phyloP scores from a whole-genome alignment of 2,113 vertebrate genomes.

The Sterrhoptilus dennistouni region DNA sequence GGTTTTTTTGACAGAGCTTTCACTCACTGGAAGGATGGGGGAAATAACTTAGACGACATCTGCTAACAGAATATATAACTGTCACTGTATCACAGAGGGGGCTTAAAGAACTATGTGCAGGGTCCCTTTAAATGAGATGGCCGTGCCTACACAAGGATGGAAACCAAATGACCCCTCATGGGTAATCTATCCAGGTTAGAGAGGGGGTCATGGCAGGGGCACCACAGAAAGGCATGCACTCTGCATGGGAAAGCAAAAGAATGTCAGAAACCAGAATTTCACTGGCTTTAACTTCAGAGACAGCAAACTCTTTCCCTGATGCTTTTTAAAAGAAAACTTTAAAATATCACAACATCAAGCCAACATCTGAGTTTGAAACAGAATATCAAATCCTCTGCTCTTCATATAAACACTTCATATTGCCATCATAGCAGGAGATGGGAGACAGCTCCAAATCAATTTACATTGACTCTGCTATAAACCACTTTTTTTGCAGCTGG shows the following conservation, averaged over 20 bases:
- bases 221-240: not conserved
- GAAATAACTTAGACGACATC: not conserved
- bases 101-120: not conserved
- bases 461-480: not conserved
- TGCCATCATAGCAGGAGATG: not conserved
- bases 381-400: not conserved
- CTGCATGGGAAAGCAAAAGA: not conserved
- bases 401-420: not conserved
- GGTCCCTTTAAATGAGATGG: not conserved
- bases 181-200: conserved; percentile 41
- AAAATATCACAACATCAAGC: not conserved
- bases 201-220: conserved; percentile 2
- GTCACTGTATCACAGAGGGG: not conserved
- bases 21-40: not conserved
- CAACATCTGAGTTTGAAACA: not conserved
- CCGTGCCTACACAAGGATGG: not conserved
- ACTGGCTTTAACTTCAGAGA: not conserved
- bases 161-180: conserved; percentile 32
- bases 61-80: not conserved
- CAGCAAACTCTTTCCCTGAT: not conserved
- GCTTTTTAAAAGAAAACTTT: conserved; percentile 22
- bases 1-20: not conserved
- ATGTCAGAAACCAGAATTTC: not conserved
- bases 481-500: not conserved
- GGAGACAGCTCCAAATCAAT: not conserved